phyloP scores from a whole-genome alignment of 2,113 vertebrate species.

The Epinephelus lanceolatus region DNA sequence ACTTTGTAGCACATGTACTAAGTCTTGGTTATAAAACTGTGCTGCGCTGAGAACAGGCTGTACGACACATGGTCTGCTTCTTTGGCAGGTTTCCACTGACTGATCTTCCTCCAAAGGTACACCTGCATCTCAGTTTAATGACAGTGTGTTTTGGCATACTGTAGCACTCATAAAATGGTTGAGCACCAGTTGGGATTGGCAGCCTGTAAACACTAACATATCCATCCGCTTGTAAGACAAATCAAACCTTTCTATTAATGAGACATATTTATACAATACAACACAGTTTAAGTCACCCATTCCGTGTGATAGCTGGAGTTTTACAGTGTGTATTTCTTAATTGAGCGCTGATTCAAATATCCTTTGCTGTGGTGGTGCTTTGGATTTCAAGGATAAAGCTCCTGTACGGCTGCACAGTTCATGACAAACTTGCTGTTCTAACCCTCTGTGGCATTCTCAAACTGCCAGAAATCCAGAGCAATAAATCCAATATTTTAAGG shows the following conservation, averaged over 20 bases:
- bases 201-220: conserved; percentile 17
- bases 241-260: conserved; percentile 24
- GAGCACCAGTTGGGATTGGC: conserved; percentile 27
- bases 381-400: neutral
- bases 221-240: conserved; percentile 26
- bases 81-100: conserved; percentile 24
- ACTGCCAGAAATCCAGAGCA: neutral
- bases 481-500: neutral
- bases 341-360: neutral
- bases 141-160: conserved; percentile 11
- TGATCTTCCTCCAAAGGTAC: neutral
- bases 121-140: conserved; percentile 24
- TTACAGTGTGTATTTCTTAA: neutral
- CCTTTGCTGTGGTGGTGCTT: neutral
- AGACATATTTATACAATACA: conserved; percentile 17
- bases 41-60: conserved; percentile 4
- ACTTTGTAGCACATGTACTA: neutral
- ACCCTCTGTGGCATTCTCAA: neutral
- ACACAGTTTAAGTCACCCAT: neutral
- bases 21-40: neutral
- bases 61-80: neutral
- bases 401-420: neutral
- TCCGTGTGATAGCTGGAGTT: neutral
- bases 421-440: neutral
- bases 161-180: conserved; percentile 30